These are phyloP conservation scores for Ridgeia piscesae DNA, from an alignment of 1,140 invertebrate genomes.

Conservation along the genomic window DNA sequence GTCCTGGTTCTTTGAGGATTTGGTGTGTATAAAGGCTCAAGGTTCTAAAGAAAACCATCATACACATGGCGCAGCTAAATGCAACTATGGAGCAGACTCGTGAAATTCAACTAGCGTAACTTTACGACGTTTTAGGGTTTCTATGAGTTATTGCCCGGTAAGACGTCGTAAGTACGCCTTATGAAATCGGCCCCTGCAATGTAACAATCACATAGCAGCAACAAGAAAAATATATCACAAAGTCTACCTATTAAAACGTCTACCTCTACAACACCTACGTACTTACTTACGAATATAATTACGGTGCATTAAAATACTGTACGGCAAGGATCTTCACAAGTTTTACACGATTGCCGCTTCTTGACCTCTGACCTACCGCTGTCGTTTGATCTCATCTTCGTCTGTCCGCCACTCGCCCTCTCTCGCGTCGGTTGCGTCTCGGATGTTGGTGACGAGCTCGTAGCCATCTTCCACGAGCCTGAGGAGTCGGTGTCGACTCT, in stretches of 20 bases:
- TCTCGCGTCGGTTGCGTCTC: constrained; percentile 55
- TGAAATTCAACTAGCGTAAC: no score
- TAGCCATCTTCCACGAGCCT: constrained; percentile 56
- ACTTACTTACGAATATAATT: constrained; percentile 3
- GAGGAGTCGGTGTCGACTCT: constrained; percentile 49
- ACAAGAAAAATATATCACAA: not conserved
- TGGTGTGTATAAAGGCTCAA: no score
- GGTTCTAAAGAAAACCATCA: no score
- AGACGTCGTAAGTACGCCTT: no score
- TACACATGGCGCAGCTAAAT: no score
- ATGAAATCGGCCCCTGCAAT: no score
- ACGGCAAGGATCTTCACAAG: not conserved
- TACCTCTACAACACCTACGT: no score
- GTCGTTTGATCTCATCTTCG: constrained; percentile 52
- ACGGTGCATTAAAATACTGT: not conserved
- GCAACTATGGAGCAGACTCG: no score
- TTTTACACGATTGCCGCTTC: not conserved
- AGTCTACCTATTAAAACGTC: not conserved
- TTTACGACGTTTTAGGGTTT: no score
- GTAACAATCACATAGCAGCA: not conserved
- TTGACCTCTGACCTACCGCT: constrained; percentile 35
- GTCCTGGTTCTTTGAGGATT: no score
- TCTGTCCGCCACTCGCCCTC: constrained; percentile 50
- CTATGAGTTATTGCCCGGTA: no score
- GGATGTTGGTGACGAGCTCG: constrained; percentile 56